phyloP scores from a whole-genome alignment of 2,888 invertebrate species.

The Cheilosia scutellata region DNA sequence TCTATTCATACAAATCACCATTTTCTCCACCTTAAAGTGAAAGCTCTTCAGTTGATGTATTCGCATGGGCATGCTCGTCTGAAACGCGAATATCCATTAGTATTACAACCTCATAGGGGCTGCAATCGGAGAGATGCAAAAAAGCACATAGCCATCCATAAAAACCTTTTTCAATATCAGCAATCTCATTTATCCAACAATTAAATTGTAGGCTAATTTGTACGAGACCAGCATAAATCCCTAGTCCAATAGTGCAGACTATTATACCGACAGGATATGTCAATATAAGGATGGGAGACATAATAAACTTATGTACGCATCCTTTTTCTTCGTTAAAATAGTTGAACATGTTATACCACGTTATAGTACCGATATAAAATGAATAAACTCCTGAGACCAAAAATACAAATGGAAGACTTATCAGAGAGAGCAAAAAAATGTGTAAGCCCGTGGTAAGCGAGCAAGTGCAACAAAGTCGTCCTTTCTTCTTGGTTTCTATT shows the following conservation, averaged over 20 bases:
- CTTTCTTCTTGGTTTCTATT: constrained; percentile 86
- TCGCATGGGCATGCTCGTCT: constrained; percentile 79
- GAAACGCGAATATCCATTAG: constrained; percentile 85
- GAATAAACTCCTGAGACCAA: constrained; percentile 88
- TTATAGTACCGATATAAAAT: constrained; percentile 90
- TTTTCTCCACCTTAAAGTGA: constrained; percentile 80
- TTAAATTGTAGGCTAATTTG: constrained; percentile 89
- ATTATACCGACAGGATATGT: constrained; percentile 89
- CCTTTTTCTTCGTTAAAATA: constrained; percentile 88
- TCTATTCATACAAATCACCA: not conserved
- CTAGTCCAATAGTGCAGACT: constrained; percentile 87
- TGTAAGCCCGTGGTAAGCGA: constrained; percentile 87
- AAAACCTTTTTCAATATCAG: constrained; percentile 91
- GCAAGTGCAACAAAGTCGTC: constrained; percentile 86
- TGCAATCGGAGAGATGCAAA: constrained; percentile 88
- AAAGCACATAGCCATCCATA: constrained; percentile 90
- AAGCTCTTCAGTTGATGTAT: constrained; percentile 84
- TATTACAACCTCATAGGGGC: constrained; percentile 88
- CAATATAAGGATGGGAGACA: constrained; percentile 88
- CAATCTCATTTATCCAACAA: constrained; percentile 89
- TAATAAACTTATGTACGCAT: constrained; percentile 86
- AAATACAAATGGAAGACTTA: constrained; percentile 88
- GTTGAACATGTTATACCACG: constrained; percentile 91
- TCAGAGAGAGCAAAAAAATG: constrained; percentile 87
- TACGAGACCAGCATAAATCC: constrained; percentile 88